Percentiles rank a stretch among this genome's conserved stretches.
Evolutionary conservation across 2,888 invertebrate species (phyloP).

Genomic region (Minunthozetes semirufus): DNA sequence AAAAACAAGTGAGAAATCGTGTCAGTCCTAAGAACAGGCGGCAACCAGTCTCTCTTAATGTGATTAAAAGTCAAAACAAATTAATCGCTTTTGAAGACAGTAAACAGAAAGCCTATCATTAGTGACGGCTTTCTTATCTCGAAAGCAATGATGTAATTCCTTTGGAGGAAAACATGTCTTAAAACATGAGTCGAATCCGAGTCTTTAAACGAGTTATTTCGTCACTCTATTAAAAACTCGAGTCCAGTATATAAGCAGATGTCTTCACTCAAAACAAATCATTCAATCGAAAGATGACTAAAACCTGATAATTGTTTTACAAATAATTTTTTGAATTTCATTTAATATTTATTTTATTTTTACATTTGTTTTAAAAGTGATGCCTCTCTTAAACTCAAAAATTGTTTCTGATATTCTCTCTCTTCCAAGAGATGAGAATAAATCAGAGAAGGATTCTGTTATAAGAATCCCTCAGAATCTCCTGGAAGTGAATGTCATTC

Average conservation of each 20-base stretch:
- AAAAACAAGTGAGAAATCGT: background rate
- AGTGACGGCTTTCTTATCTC: background rate
- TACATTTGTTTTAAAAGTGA: constrained; percentile 1
- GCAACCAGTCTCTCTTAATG: background rate
- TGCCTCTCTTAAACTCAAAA: constrained; percentile 20
- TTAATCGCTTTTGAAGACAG: background rate
- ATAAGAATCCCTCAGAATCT: background rate
- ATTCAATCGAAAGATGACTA: background rate
- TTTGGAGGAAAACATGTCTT: background rate
- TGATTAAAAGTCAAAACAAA: background rate
- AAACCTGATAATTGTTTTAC: background rate
- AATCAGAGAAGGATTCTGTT: background rate
- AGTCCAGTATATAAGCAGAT: background rate
- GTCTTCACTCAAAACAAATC: background rate
- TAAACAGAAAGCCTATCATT: background rate
- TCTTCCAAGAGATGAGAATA: background rate
- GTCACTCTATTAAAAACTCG: background rate
- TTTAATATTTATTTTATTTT: background rate
- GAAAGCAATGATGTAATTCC: background rate
- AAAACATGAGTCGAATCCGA: background rate
- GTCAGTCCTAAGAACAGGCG: background rate
- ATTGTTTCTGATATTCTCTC: background rate
- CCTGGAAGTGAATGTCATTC: background rate
- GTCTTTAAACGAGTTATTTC: background rate
- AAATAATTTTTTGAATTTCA: background rate